phyloP scores from a whole-genome alignment of 2,888 invertebrate species.

The Argynnis bischoffii region DNA sequence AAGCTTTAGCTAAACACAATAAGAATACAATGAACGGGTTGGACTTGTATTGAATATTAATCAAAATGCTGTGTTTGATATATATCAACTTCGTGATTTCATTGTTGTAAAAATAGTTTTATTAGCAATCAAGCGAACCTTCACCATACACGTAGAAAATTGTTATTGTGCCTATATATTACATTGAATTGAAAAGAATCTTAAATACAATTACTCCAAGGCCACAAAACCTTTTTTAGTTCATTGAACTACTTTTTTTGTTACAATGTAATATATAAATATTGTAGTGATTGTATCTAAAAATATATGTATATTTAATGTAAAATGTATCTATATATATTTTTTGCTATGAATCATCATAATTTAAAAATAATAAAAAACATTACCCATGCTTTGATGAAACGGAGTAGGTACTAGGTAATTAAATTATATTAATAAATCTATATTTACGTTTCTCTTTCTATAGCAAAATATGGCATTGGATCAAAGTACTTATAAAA shows the following conservation, averaged over 20 bases:
- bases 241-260: not conserved
- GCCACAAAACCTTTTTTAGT: not conserved
- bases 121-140: slow-evolving; percentile 2
- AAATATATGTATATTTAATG: too few relatives aligned
- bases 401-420: too few relatives aligned
- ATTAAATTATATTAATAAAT: too few relatives aligned
- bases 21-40: slow-evolving; percentile 25
- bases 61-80: slow-evolving; percentile 15
- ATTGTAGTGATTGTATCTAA: too few relatives aligned
- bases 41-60: slow-evolving; percentile 31
- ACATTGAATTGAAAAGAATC: not conserved
- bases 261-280: too few relatives aligned
- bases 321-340: too few relatives aligned
- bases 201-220: not conserved
- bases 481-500: too few relatives aligned
- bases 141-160: not conserved
- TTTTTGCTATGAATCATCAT: too few relatives aligned
- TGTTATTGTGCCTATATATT: slow-evolving; percentile 1
- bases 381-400: too few relatives aligned
- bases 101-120: slow-evolving; percentile 7
- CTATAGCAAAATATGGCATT: too few relatives aligned
- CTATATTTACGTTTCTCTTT: too few relatives aligned
- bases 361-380: too few relatives aligned
- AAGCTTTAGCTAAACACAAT: slow-evolving; percentile 8
- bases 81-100: slow-evolving; percentile 3